Base-by-base conservation (phyloP, 2,888 invertebrate genomes). In the Herminia tarsipennalis region DNA sequence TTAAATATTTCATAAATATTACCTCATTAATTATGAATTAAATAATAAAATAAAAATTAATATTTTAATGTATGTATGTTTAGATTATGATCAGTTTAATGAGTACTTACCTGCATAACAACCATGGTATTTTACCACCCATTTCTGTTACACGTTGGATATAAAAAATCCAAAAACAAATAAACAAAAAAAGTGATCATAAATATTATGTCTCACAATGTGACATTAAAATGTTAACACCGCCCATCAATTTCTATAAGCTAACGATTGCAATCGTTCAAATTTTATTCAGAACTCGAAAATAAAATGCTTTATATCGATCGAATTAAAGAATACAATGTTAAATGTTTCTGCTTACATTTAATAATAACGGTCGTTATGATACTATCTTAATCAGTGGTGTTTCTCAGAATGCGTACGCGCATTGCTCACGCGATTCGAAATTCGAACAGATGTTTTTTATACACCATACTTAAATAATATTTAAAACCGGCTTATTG, bases 351-450 rank as follows among this genome's bases (percentile, higher is more conserved):
- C 56, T 66, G 60, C 50, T 47, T 53, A 45, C 22, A 17, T 73
- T 72, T 6, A 39, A 39, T 74, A 78, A 74, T 76, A 78, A 77
- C 73, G 46, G 68, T 68, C 63, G 75, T 63, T 45, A 51, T 47
- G 81, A 81, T 83, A 78, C 36, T 56, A 83, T 84, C 83, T 75
- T 66, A 76, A 80, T 76, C 75, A 73, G 60, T 56, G 62, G 59
- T 56, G 68, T 63, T 76, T 67, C 73, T 56, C 52, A 61, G 72
- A 73, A 75, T 53, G 47, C 55, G 56, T 54, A 50, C 21, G 25
- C 13, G 27, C 39, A 45, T 16, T 36, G 51, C 48, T 56, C 73
- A 75, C 76, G 72, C 73, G 63, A 77, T 48, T 48, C 42, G 34
- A 56, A 49, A 76, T 48, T 53, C 42, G 36, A 60, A 50, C 48